These are phyloP conservation scores for Setipinna tenuifilis DNA, from an alignment of 2,797 vertebrate genomes.

Conservation along the genomic window DNA sequence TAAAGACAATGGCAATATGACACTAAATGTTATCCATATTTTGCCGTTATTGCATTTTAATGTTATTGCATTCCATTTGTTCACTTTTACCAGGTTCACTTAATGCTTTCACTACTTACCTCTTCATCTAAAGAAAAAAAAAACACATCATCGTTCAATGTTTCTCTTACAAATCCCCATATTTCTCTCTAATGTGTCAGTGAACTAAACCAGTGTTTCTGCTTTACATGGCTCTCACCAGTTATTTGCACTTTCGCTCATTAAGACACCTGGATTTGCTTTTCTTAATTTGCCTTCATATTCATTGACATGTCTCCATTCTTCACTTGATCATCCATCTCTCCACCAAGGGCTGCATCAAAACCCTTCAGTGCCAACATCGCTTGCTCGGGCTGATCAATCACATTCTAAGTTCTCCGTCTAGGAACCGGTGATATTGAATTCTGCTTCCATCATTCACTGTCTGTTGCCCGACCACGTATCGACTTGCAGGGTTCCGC, in stretches of 20 bases:
- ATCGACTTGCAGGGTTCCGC: slow-evolving; percentile 84
- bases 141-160: background rate
- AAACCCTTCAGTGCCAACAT: background rate
- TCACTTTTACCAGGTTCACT: background rate
- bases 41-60: background rate
- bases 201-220: background rate
- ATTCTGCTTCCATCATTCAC: slow-evolving; percentile 13
- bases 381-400: background rate
- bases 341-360: slow-evolving; percentile 18
- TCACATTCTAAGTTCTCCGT: slow-evolving; percentile 3
- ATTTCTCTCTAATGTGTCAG: background rate
- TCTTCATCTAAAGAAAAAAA: background rate
- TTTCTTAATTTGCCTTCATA: background rate
- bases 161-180: background rate
- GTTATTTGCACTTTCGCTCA: background rate
- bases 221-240: background rate
- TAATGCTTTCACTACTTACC: background rate
- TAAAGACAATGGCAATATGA: background rate
- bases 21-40: background rate
- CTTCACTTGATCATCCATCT: slow-evolving; percentile 29
- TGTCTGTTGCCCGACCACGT: background rate
- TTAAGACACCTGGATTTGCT: background rate
- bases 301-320: background rate
- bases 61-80: background rate
- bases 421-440: slow-evolving; percentile 29